Percentiles rank a stretch among this genome's conserved stretches.
These are phyloP conservation scores for Drosophila kuntzei DNA, from an alignment of 2,888 invertebrate species.

Conservation along the genomic window DNA sequence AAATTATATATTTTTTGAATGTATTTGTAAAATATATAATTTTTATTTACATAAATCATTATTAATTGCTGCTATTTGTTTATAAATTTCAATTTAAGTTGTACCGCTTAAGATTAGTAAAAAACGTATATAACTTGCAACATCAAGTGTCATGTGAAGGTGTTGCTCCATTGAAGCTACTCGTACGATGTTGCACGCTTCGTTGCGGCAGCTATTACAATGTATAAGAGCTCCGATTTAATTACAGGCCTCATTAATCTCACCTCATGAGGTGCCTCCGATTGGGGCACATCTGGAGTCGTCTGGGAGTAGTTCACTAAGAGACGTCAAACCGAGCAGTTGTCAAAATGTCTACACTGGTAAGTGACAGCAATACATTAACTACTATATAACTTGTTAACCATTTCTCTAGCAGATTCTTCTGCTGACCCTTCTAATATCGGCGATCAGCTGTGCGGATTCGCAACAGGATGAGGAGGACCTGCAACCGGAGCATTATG, in stretches of 20 bases:
- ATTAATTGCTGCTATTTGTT: not conserved
- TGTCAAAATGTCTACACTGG: conserved; percentile 51
- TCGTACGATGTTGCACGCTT: conserved; percentile 37
- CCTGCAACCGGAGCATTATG: conserved; percentile 33
- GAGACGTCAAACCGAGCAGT: conserved; percentile 50
- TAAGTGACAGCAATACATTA: conserved; percentile 20
- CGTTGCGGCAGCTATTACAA: conserved; percentile 36
- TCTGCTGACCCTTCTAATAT: conserved; percentile 45
- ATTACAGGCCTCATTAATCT: conserved; percentile 71
- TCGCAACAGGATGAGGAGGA: conserved; percentile 25
- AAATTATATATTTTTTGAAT: no score
- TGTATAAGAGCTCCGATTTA: conserved; percentile 25
- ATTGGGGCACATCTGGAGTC: not conserved
- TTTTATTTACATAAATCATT: not conserved
- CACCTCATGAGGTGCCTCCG: conserved; percentile 2
- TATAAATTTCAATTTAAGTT: not conserved
- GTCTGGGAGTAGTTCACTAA: conserved; percentile 43
- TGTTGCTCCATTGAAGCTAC: conserved; percentile 1
- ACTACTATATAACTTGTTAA: not conserved
- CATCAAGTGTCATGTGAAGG: conserved; percentile 1
- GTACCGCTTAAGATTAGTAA: not conserved
- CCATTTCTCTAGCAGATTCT: conserved; percentile 18
- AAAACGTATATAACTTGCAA: not conserved
- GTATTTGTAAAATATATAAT: no score
- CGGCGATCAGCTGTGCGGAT: conserved; percentile 15